phyloP scores from a whole-genome alignment of 2,888 invertebrate genomes.

The Allacma fusca region DNA sequence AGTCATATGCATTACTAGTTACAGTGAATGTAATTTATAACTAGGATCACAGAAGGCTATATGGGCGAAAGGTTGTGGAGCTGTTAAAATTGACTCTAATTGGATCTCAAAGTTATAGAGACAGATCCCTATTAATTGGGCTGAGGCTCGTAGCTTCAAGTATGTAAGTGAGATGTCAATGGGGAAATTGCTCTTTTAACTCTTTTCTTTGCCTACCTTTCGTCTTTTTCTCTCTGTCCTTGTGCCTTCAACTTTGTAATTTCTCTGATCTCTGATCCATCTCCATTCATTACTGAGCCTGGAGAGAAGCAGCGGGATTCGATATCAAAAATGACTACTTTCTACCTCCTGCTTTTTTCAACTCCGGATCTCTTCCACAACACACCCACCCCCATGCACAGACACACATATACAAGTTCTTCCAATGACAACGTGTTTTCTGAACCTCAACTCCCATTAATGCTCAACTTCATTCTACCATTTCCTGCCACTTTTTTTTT shows the following conservation, averaged over 20 bases:
- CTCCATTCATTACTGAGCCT: slow-evolving; percentile 36
- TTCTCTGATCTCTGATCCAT: slow-evolving; percentile 39
- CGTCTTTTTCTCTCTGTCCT: background rate
- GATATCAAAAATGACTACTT: background rate
- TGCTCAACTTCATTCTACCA: background rate
- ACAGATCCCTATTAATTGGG: too few relatives aligned
- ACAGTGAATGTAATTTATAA: too few relatives aligned
- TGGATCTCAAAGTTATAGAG: too few relatives aligned
- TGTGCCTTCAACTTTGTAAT: slow-evolving; percentile 17
- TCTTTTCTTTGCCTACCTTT: background rate
- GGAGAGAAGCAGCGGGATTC: background rate
- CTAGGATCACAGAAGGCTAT: too few relatives aligned
- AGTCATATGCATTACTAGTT: too few relatives aligned
- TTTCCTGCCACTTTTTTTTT: background rate
- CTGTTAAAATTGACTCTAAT: too few relatives aligned
- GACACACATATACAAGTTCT: too few relatives aligned
- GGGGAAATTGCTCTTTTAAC: slow-evolving; percentile 9
- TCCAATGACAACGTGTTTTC: background rate
- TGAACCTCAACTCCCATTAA: background rate
- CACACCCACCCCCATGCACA: too few relatives aligned
- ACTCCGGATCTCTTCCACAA: too few relatives aligned
- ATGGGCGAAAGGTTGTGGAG: too few relatives aligned
- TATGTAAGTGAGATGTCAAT: background rate
- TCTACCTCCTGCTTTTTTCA: background rate
- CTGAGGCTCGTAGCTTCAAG: too few relatives aligned